These are phyloP conservation scores for Drosophila setifemur DNA, from an alignment of 1,140 invertebrate species.

Conservation along the genomic window DNA sequence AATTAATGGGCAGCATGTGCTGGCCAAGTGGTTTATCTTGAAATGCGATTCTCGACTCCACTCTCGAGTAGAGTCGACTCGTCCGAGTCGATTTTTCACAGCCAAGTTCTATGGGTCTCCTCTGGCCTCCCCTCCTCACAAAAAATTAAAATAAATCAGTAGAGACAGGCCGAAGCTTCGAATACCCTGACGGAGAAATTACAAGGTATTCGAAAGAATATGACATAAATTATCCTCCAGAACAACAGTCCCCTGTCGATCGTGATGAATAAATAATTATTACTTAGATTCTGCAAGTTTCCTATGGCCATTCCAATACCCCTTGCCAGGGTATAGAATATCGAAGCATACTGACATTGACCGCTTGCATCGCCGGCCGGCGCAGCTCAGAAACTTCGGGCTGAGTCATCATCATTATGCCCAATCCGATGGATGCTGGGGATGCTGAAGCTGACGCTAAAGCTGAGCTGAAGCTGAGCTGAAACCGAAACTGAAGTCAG, in stretches of 20 bases:
- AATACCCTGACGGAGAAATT: too few relatives aligned
- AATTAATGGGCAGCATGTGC: conserved; percentile 62
- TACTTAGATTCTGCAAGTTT: too few relatives aligned
- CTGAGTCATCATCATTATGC: conserved; percentile 61
- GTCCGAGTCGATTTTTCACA: conserved; percentile 16
- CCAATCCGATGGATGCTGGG: background rate
- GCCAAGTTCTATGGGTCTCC: background rate
- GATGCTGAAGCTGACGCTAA: background rate
- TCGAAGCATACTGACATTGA: conserved; percentile 64
- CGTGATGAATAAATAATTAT: too few relatives aligned
- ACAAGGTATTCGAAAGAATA: too few relatives aligned
- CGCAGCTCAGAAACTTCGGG: conserved; percentile 5
- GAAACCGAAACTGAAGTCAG: too few relatives aligned
- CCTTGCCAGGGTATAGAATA: too few relatives aligned
- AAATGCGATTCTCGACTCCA: conserved; percentile 47
- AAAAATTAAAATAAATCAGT: background rate
- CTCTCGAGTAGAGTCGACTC: conserved; percentile 19
- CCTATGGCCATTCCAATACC: too few relatives aligned
- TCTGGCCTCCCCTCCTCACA: too few relatives aligned
- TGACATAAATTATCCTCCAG: too few relatives aligned
- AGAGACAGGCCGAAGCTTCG: background rate
- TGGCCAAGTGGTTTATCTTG: conserved; percentile 61
- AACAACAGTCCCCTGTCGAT: too few relatives aligned
- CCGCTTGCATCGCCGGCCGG: conserved; percentile 69
- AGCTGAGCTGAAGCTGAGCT: too few relatives aligned